Evolutionary conservation across 2,113 vertebrate genomes (phyloP), one percentile per base, ranked within the genome.

Genomic region (Sardina pilchardus): DNA sequence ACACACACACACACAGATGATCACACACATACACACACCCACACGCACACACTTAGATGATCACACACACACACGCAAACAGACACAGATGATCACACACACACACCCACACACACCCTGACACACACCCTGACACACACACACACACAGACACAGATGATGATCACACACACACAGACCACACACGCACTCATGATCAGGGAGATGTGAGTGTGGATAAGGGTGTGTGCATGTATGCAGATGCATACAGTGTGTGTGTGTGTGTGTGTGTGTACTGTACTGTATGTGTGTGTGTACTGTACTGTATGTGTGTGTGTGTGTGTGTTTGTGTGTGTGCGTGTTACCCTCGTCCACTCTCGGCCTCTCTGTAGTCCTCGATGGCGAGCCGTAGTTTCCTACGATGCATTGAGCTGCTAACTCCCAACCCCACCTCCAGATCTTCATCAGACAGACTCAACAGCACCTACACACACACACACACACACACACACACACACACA

Each of bases 311-410:
- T 39, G 4, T 67, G 50, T 36, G 67, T 43, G 36, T 45, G 53
- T 45, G 34, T 67, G n/a, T 83, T 30, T 81, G 30, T 80, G 12
- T 19, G 17, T 30, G 7, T 53, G 50, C 21, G 6, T 56, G 95
- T 95, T 90, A 97, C 96, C 96, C 94, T 91, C 93, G 89, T 80
- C 96, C 96, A 0, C 91, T 93, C 88, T 97, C 97, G 0, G 96
- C 96, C 0, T 97, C 96, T 0, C 96, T 94, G 92, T 97, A 97
- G 90, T 97, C 96, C 89, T 97, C 97, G 4, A 97, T 96, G 88
- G 96, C 96, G 89, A 97, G 90, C 6, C 96, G 95, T 9, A 97
- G 94, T 90, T 97, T 97, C 39, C 96, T 92, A 39, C 96, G 95
- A 91, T 97, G 96, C 95, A 97, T 95, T 81, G 95, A 92, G 86